These are phyloP conservation scores for Ambastaia sidthimunki DNA, from an alignment of 2,797 vertebrate genomes.

Conservation along the genomic window DNA sequence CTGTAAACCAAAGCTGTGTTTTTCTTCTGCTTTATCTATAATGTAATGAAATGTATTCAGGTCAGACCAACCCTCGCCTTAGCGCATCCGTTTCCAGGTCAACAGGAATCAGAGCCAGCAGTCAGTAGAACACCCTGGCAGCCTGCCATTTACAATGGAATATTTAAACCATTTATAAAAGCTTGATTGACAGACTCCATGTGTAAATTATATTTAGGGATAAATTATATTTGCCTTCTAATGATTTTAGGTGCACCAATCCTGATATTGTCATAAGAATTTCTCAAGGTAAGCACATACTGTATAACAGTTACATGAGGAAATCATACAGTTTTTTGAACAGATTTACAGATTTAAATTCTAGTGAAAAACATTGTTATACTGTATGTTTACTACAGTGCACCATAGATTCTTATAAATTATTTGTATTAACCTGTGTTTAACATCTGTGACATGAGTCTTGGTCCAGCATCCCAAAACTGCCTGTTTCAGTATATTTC, in stretches of 20 bases:
- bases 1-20: conserved; percentile 43
- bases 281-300: no score
- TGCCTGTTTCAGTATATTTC: not conserved
- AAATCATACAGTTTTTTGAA: no score
- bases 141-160: conserved; percentile 13
- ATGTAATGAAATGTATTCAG: conserved; percentile 77
- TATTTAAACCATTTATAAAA: conserved; percentile 20
- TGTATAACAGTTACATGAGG: no score
- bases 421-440: not conserved
- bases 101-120: conserved; percentile 32
- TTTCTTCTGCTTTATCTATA: conserved; percentile 21
- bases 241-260: no score
- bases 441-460: not conserved
- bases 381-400: not conserved
- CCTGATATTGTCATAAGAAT: no score
- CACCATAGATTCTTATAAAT: not conserved
- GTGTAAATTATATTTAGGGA: no score
- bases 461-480: not conserved
- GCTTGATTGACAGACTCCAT: not conserved
- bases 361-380: no score
- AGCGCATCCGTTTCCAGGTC: conserved; percentile 60
- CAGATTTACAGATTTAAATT: not conserved
- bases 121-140: conserved; percentile 11
- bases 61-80: conserved; percentile 69
- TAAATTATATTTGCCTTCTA: no score